A percentile compares a stretch with the other conserved stretches of the same genome.
These are phyloP conservation scores for Tachina grossa DNA, from an alignment of 2,888 invertebrate species.

Conservation along the genomic window DNA sequence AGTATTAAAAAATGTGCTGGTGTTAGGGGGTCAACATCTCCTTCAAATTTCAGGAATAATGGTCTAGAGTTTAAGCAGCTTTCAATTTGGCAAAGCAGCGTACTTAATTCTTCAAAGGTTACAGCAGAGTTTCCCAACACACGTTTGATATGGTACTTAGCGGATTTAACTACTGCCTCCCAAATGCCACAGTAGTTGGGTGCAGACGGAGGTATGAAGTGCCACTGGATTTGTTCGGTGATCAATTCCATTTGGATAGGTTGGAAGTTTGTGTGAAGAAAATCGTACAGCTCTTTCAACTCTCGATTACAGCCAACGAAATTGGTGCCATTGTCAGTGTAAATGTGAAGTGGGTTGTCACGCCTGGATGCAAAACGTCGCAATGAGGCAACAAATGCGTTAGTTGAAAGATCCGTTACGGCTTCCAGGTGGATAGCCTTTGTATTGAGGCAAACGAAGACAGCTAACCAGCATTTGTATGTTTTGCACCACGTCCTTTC, in stretches of 20 bases:
- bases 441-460: conserved; percentile 60
- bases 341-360: no score
- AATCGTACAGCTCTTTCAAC: no score
- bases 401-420: conserved; percentile 67
- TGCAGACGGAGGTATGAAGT: conserved; percentile 71
- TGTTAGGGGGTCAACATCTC: no score
- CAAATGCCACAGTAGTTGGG: conserved; percentile 50
- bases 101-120: conserved; percentile 59
- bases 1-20: no score
- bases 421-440: conserved; percentile 64
- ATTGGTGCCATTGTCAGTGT: no score
- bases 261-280: no score
- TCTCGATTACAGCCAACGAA: no score
- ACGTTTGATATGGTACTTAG: conserved; percentile 53
- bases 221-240: no score
- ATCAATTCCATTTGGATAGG: no score
- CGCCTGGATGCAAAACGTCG: no score
- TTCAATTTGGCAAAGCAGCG: conserved; percentile 59
- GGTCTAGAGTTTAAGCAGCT: no score
- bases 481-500: conserved; percentile 57
- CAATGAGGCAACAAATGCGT: conserved; percentile 75
- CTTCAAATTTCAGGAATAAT: no score
- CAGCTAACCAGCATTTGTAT: conserved; percentile 61
- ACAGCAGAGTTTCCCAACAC: conserved; percentile 36
- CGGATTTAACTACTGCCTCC: conserved; percentile 27